phyloP scores from a whole-genome alignment of 2,113 vertebrate genomes.

The Colistium nudipinnis region DNA sequence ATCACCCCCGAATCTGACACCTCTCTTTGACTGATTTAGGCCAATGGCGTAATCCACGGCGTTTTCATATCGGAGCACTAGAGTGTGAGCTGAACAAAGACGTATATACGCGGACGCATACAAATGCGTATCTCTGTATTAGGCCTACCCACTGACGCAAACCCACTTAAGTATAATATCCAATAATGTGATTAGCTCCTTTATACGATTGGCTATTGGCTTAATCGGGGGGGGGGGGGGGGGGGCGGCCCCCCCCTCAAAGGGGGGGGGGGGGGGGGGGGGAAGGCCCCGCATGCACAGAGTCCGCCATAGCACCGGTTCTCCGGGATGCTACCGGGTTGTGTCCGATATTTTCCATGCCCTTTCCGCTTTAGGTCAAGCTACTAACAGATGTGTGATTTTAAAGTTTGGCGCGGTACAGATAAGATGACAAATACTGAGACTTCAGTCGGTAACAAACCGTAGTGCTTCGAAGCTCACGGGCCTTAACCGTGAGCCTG shows the following conservation, averaged over 20 bases:
- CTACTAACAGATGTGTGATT: constrained; percentile 24
- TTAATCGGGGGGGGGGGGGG: constrained; percentile 1
- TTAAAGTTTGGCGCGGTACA: constrained; percentile 6
- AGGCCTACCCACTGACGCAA: constrained; percentile 33
- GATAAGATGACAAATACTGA: constrained; percentile 40
- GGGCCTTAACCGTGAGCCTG: constrained; percentile 47
- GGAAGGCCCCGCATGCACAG: background rate
- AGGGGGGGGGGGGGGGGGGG: background rate
- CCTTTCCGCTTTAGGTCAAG: constrained; percentile 26
- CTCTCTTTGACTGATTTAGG: constrained; percentile 43
- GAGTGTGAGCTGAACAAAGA: constrained; percentile 3
- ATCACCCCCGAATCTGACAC: constrained; percentile 28
- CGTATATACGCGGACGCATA: constrained; percentile 25
- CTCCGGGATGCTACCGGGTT: background rate
- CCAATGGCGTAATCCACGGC: constrained; percentile 4
- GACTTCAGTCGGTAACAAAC: constrained; percentile 38
- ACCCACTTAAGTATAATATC: constrained; percentile 48
- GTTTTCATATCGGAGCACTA: constrained; percentile 3
- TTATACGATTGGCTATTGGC: constrained; percentile 44
- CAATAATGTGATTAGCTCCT: constrained; percentile 53
- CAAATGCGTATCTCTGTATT: constrained; percentile 11
- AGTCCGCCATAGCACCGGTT: constrained; percentile 19
- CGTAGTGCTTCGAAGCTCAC: constrained; percentile 25
- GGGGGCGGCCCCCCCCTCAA: background rate
- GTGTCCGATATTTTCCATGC: background rate